These are phyloP conservation scores for Protodeltote pygarga DNA, from an alignment of 2,888 invertebrate genomes.

Conservation along the genomic window DNA sequence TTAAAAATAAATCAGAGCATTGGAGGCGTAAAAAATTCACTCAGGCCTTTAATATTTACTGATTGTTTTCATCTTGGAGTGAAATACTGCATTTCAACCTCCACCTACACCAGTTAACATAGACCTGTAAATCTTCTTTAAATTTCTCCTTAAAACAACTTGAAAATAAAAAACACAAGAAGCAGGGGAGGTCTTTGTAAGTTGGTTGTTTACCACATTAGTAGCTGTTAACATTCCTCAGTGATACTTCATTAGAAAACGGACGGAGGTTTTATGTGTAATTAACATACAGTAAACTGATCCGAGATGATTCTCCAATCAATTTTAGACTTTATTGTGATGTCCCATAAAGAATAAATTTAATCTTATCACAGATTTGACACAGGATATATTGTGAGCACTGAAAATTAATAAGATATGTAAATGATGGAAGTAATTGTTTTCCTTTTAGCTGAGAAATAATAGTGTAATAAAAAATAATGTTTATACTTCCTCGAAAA, in stretches of 20 bases:
- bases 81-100: constrained; percentile 61
- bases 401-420: constrained; percentile 20
- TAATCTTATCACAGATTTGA: background rate
- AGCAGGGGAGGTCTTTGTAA: constrained; percentile 31
- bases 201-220: constrained; percentile 56
- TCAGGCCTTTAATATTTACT: constrained; percentile 66
- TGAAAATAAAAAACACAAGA: background rate
- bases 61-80: constrained; percentile 67
- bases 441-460: constrained; percentile 11
- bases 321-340: constrained; percentile 15
- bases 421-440: constrained; percentile 11
- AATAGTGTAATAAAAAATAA: too few relatives aligned
- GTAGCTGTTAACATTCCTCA: constrained; percentile 65
- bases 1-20: constrained; percentile 62
- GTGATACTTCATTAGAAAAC: constrained; percentile 67
- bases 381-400: constrained; percentile 5
- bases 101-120: constrained; percentile 46
- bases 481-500: too few relatives aligned
- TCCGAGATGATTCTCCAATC: constrained; percentile 12
- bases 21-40: constrained; percentile 63
- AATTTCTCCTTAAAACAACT: background rate
- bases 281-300: constrained; percentile 46
- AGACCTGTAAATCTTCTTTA: constrained; percentile 34
- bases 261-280: constrained; percentile 62
- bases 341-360: constrained; percentile 14